Base-by-base conservation (phyloP, 2,113 vertebrate species). In the Gobio gobio region DNA sequence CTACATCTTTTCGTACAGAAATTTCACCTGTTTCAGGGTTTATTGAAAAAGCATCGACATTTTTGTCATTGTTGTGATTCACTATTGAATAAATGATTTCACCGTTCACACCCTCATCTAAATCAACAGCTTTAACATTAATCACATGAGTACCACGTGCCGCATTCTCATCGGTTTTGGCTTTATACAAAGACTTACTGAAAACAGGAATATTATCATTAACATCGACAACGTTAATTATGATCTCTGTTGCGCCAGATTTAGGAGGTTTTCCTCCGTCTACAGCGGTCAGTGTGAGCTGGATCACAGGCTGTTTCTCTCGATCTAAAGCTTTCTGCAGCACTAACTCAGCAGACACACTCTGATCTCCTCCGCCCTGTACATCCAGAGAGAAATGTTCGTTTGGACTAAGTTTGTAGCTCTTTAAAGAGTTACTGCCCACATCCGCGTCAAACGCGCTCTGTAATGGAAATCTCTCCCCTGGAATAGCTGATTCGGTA, bases 191-290 rank as follows among this genome's bases (percentile, higher is more conserved):
- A 0, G 26, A 24, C 13, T 91, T 91, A 10, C 90, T 90, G 77
- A 96, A 97, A 0, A 90, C 73, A 18, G 96, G 96, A 1, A 93
- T 89, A 70, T 96, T 95, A 83, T 97, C 96, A 84, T 97, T 97
- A 12, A 92, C 88, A 59, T 96, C 96, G 45, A 93, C 86, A 4
- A 96, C 92, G 59, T 92, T 91, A 36, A 97, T 89, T 70, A 90
- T 87, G 29, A 95, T 91, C 66, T 91, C 87, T 79, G 92, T 88
- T 4, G 93, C 91, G 0, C 92, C 93, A 3, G 93, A 92, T 68
- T 43, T 88, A 0, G 81, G 76, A 59, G 94, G 93, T 87, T 93
- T 94, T 22, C 93, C 94, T 54, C 92, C 94, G 29, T 95, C 94
- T 14, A 94, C 2, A 79, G 94, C 93, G 0, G 88, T 94, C 64